Evolutionary conservation across 1,140 invertebrate genomes (phyloP), one percentile per base, ranked within the genome.

Genomic region (Heterodera schachtii): DNA sequence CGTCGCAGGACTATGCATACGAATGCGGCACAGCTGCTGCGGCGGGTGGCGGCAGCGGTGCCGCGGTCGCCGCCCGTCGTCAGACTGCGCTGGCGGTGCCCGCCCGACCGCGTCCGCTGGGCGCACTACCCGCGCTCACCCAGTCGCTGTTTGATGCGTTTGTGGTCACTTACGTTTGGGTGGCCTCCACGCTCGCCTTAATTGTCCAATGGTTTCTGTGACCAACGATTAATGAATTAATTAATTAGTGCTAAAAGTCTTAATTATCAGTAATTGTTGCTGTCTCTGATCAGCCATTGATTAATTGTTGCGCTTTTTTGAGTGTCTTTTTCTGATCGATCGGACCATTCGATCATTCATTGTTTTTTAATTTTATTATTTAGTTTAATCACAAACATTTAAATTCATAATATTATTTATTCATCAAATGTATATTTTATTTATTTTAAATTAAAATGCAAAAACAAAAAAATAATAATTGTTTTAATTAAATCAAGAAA

Each of bases 361-460:
- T 52, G 49, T 8, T 52, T 52, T 52, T 31, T 31, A 31, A 31
- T 31, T 31, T 31, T 31, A 52, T 8, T 8, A 52, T 52, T 52
- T 6, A 52, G 49, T 52, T 52, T 52, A 6, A 52, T 11, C 49
- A 52, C 0, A 77, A 3, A 47, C 7, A 47, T 49, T 21, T 49
- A 6, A 2, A 77, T 31, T 9, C 21, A 67, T 31, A 77, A 9
- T 31, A 19, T 31, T 4, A 31, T 79, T 19, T 74, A 41, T 79
- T 49, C 16, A 44, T 70, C 21, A 52, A 44, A 46, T 79, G 41
- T 57, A 79, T 80, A 21, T 79, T 80, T 79, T 79, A 21, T 43
- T n/a, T 47, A 5, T 41, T 44, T 11, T 52, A 52, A 52, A 52
- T 31, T 31, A 31, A 31, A 31, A 31, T 31, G 31, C 31, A 31